Percentiles rank a stretch among this genome's conserved stretches.
phyloP scores from a whole-genome alignment of 2,797 vertebrate genomes.

The Danio jaintianensis region DNA sequence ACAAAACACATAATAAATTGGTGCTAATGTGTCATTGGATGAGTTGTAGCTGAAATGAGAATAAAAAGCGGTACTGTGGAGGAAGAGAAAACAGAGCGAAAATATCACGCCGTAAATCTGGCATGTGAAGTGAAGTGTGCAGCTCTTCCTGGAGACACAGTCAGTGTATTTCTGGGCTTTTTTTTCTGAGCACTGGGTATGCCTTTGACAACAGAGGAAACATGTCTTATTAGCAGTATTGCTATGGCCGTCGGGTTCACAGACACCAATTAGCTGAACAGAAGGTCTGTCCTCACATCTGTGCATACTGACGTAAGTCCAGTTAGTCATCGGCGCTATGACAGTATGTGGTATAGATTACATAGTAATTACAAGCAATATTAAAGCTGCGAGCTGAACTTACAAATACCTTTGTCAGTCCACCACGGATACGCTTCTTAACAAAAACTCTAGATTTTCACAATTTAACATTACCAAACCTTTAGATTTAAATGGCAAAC shows the following conservation, averaged over 20 bases:
- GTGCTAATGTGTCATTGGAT: background rate
- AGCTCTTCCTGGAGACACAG: constrained; percentile 31
- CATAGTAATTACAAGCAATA: too few species aligned
- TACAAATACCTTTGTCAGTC: too few species aligned
- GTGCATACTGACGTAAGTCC: background rate
- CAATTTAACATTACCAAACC: too few species aligned
- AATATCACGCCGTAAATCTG: constrained; percentile 55
- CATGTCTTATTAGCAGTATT: constrained; percentile 63
- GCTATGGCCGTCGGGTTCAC: constrained; percentile 67
- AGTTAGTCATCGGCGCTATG: background rate
- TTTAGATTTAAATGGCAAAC: too few species aligned
- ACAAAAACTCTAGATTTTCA: too few species aligned
- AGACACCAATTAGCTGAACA: constrained; percentile 68
- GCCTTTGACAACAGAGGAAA: constrained; percentile 60
- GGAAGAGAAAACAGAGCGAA: constrained; percentile 40
- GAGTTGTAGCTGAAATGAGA: constrained; percentile 13
- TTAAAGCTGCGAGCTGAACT: too few species aligned
- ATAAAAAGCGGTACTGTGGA: constrained; percentile 5
- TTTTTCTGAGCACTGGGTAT: constrained; percentile 17
- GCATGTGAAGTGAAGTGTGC: constrained; percentile 8
- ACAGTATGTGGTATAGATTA: too few species aligned
- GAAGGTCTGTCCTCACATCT: constrained; percentile 22
- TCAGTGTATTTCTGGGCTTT: constrained; percentile 13
- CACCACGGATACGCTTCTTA: too few species aligned
- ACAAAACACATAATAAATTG: background rate